Base-by-base conservation (phyloP, 2,888 invertebrate species). In the Pyralis farinalis region DNA sequence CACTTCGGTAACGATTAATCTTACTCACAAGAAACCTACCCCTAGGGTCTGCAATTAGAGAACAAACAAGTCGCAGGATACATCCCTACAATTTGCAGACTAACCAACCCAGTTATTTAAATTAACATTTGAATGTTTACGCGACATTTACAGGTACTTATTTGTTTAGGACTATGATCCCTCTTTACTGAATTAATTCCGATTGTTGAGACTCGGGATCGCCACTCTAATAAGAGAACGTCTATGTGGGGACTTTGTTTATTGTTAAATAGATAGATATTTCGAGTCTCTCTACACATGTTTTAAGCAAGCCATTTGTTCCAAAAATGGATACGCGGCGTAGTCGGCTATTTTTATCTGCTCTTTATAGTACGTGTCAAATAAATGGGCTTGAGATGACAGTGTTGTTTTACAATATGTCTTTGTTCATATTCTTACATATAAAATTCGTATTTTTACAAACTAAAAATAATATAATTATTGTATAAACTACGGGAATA, bases 111-210 rank as follows among this genome's bases (percentile, higher is more conserved):
- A 16, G 16, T 4, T 16, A 16, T 4, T 16, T 16, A 16, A 16
- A 16, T 34, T 34, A 34, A 21, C 20, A 10, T 10, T 7, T 7
- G 30, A 30, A 6, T 30, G 11, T 30, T 30, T 30, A 30, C 30
- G 11, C 11, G 11, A 11, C 30, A 30, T 30, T n/a, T 59, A 64
- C 57, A 46, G 47, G 52, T 53, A 58, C 62, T 42, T 76, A 63
- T 78, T 75, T 79, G 64, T 59, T 74, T 73, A 76, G 78, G 71
- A 64, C 64, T 29, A 46, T 53, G 56, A 63, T 56, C 51, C 46
- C 52, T 49, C 56, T 65, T 64, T 55, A 62, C 54, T 52, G 51
- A 60, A 65, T 68, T 74, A 72, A 72, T 71, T 71, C 61, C 57
- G 53, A 63, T 65, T 64, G 56, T 63, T 59, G 58, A 63, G 58